Evolutionary conservation across 2,888 invertebrate species (phyloP), one percentile per base, ranked within the genome.

Genomic region (Megamerina dolium): DNA sequence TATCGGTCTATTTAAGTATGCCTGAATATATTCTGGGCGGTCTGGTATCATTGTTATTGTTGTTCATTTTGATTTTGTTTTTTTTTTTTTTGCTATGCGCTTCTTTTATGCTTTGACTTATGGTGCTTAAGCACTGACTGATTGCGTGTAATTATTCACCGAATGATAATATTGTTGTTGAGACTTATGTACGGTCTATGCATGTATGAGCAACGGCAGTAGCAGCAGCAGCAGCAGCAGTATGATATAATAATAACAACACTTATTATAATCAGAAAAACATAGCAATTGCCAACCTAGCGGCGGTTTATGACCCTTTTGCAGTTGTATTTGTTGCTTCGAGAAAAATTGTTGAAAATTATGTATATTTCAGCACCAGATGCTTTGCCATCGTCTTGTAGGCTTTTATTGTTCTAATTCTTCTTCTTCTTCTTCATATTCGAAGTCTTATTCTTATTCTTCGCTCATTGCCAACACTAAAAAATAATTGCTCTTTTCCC

Each of bases 71-170:
- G n/a, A n/a, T n/a, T n/a, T n/a, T n/a, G n/a, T n/a, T n/a, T n/a
- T n/a, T n/a, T n/a, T n/a, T n/a, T n/a, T n/a, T n/a, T n/a, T n/a
- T n/a, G n/a, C n/a, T n/a, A n/a, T n/a, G n/a, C n/a, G 20, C 21
- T 18, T 27, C 21, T 40, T 39, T 29, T 41, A 50, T 45, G 45
- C 37, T 58, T 56, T 59, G 57, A 60, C 59, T 61, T 60, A 56
- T 61, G 58, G 55, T 60, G 56, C 59, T 60, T 58, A 59, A 59
- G 56, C 60, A 56, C 56, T 64, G 63, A 64, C 61, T 64, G 61
- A 64, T 64, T 63, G 59, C 61, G 51, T 63, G 58, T 64, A 64
- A 64, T 64, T 64, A 64, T 58, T 64, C 61, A 62, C 54, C 55
- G 54, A 61, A 58, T 58, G 61, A 59, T 60, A 61, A 59, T 60